Conservation (phyloP, 2,888 invertebrate species). For the Protonemura montana region DNA sequence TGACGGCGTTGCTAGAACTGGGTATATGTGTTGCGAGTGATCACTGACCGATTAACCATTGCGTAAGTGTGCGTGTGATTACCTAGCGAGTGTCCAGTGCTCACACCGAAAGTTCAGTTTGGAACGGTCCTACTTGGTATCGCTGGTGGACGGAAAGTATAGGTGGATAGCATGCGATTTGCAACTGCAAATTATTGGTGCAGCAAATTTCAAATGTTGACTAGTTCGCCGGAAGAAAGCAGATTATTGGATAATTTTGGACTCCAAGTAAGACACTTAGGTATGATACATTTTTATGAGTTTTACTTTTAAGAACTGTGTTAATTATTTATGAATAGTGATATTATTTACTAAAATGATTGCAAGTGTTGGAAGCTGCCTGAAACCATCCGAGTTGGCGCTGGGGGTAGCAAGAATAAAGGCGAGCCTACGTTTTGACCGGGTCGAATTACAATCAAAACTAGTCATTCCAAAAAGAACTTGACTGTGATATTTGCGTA, state of each 20-base stretch:
- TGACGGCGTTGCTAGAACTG: neutral
- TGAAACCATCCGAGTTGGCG: too few relatives aligned
- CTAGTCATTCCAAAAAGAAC: too few relatives aligned
- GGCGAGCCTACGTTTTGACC: too few relatives aligned
- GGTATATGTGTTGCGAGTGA: neutral
- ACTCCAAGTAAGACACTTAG: neutral
- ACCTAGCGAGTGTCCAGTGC: neutral
- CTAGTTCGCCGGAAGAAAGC: neutral
- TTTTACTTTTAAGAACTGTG: neutral
- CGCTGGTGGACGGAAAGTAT: neutral
- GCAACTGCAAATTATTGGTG: neutral
- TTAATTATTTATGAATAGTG: neutral
- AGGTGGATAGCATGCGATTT: neutral
- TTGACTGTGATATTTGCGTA: neutral
- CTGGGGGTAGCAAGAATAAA: too few relatives aligned
- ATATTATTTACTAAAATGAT: neutral
- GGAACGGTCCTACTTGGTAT: neutral
- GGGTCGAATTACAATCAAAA: too few relatives aligned
- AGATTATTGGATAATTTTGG: neutral
- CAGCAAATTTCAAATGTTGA: slow-evolving; percentile 3
- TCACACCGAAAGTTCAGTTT: neutral
- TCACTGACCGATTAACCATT: neutral
- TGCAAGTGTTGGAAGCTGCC: neutral
- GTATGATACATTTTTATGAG: neutral
- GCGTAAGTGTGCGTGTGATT: neutral